Conservation (phyloP, 2,113 vertebrate species). For the Calidris pugnax region DNA sequence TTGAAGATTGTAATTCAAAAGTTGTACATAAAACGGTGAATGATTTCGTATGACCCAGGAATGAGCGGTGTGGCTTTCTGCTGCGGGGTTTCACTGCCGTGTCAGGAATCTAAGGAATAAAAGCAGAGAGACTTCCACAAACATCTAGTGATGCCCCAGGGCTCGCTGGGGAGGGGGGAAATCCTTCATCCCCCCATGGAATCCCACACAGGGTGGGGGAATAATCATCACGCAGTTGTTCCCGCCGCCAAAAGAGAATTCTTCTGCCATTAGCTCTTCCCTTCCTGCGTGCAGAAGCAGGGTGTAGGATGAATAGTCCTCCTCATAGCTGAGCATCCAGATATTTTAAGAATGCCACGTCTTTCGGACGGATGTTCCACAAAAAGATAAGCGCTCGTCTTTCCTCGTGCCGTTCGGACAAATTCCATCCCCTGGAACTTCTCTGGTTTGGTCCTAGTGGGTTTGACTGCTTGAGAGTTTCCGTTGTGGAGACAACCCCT, state of each 20-base stretch:
- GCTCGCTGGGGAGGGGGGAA: neutral
- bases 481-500: rapidly evolving
- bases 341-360: neutral
- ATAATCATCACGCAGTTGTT: constrained; percentile 34
- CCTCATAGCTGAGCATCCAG: neutral
- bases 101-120: constrained; percentile 50
- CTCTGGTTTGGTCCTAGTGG: neutral
- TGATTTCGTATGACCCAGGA: constrained; percentile 57
- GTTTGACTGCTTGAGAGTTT: neutral
- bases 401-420: neutral
- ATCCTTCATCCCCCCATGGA: neutral
- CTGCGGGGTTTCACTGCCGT: neutral
- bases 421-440: neutral
- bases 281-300: constrained; percentile 8
- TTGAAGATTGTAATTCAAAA: constrained; percentile 66
- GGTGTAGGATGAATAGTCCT: neutral
- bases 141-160: neutral
- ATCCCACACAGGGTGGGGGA: neutral
- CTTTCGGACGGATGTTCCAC: neutral
- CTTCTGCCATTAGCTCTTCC: constrained; percentile 18
- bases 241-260: neutral
- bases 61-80: constrained; percentile 40
- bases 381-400: neutral
- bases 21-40: constrained; percentile 60
- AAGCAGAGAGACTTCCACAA: constrained; percentile 43